phyloP scores from a whole-genome alignment of 2,888 invertebrate genomes.

The Julus scanicus region DNA sequence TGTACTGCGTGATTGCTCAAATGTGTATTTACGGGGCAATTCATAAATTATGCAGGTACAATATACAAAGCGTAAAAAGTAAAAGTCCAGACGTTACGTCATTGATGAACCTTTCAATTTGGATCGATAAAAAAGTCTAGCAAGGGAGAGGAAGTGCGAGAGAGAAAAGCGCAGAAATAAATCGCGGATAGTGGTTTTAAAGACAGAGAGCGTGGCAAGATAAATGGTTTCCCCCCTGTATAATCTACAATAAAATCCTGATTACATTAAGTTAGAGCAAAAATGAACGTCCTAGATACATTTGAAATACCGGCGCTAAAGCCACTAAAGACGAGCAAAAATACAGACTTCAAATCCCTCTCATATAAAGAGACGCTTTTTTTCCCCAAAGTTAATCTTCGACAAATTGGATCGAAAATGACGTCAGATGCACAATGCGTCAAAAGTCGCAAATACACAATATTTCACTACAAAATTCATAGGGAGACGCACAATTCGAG shows the following conservation, averaged over 20 bases:
- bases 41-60: neutral
- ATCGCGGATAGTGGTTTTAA: constrained; percentile 25
- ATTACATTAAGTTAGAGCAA: constrained; percentile 36
- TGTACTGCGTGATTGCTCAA: neutral
- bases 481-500: too few relatives aligned
- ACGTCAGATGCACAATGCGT: neutral
- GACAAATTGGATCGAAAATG: constrained; percentile 13
- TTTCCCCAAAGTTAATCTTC: neutral
- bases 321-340: constrained; percentile 13
- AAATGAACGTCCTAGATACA: constrained; percentile 32
- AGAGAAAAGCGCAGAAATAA: neutral
- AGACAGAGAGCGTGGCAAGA: constrained; percentile 34
- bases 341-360: constrained; percentile 6
- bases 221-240: constrained; percentile 27
- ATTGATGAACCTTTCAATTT: constrained; percentile 14
- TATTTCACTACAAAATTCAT: too few relatives aligned
- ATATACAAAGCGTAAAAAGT: neutral
- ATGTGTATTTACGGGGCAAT: neutral
- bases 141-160: neutral
- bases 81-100: neutral
- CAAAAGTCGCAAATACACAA: neutral
- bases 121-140: constrained; percentile 32
- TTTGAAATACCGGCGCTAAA: neutral
- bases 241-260: constrained; percentile 39
- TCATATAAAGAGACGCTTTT: neutral